A percentile compares a stretch with the other conserved stretches of the same genome.
These are phyloP conservation scores for Euthynnus affinis DNA, from an alignment of 2,797 vertebrate genomes.

Conservation along the genomic window DNA sequence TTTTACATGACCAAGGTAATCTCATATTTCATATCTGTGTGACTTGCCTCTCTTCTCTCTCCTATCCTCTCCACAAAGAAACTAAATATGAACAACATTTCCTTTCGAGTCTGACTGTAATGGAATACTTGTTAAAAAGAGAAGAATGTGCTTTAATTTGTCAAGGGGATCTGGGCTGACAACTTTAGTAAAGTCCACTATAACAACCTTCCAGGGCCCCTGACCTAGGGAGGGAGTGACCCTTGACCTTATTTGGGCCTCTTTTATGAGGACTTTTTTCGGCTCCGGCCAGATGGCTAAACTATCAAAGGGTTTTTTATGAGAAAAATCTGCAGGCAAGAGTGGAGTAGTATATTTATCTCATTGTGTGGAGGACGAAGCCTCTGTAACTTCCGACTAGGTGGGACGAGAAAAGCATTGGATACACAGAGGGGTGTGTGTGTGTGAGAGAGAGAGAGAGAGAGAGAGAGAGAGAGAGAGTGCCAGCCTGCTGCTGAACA, in stretches of 20 bases:
- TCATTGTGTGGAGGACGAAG: conserved; percentile 78
- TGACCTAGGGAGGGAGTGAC: conserved; percentile 95
- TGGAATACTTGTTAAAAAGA: conserved; percentile 88
- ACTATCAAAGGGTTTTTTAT: conserved; percentile 99
- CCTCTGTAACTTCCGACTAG: conserved; percentile 63
- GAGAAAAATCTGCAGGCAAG: conserved; percentile 96
- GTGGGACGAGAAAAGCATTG: conserved; percentile 36
- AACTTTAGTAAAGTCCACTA: conserved; percentile 94
- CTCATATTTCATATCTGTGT: conserved; percentile 29
- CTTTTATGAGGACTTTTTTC: conserved; percentile 95
- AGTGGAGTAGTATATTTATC: conserved; percentile 84
- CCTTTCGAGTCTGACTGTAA: conserved; percentile 87
- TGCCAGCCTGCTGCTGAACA: neutral
- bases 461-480: conserved; percentile 1
- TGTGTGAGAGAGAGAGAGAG: conserved; percentile 4
- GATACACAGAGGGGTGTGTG: conserved; percentile 22
- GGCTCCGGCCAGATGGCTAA: conserved; percentile 98
- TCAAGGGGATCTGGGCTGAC: conserved; percentile 92
- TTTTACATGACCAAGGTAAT: neutral
- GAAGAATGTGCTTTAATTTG: conserved; percentile 97
- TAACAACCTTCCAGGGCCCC: conserved; percentile 92
- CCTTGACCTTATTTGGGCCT: conserved; percentile 96
- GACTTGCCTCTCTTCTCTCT: neutral
- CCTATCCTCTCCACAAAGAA: conserved; percentile 7
- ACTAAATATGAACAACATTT: conserved; percentile 80